Base-by-base conservation (phyloP, 2,888 invertebrate species). In the Drosophila niveifrons region DNA sequence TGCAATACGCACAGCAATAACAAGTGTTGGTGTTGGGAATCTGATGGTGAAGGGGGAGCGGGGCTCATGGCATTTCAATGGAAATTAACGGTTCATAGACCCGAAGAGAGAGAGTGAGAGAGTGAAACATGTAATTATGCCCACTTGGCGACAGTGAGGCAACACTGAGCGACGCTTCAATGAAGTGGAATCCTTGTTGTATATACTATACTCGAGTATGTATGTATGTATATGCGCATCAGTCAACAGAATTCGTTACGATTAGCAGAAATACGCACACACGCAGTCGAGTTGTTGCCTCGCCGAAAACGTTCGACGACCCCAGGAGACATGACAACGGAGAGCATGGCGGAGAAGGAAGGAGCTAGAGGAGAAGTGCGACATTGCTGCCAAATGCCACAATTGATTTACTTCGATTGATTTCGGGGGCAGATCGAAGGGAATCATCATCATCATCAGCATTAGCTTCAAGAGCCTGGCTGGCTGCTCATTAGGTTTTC, bases 331-430 rank as follows among this genome's bases (percentile, higher is more conserved):
- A 74, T 75, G 75, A 59, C 66, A 77, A 70, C 66, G 43, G 43
- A 41, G 72, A 57, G 51, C 46, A 15, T 18, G 13, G 34, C 4
- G 13, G 13, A 23, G 6, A 17, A 17, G 11, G 8, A 13, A 11
- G 13, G 15, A 13, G 10, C 0, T 4, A 8, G 9, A 6, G 28
- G 34, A 4, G 46, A 15, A 11, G n/a, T 34, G 8, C n/a, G 18
- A 18, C 59, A 65, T 48, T 62, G 66, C 71, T 72, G 72, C 48
- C 75, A 76, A 80, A 80, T 74, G 80, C 68, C 68, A 80, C 82
- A 85, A 85, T 82, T 85, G 88, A 88, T 85, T 83, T 77, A 77
- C 77, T 88, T 85, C 82, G 75, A 83, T 88, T 83, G 88, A 79
- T 75, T 82, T 72, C 71, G 62, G 57, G 15, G 4, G 75, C 77